These are phyloP conservation scores for Leguminivora glycinivorella DNA, from an alignment of 1,140 invertebrate species.

Conservation along the genomic window DNA sequence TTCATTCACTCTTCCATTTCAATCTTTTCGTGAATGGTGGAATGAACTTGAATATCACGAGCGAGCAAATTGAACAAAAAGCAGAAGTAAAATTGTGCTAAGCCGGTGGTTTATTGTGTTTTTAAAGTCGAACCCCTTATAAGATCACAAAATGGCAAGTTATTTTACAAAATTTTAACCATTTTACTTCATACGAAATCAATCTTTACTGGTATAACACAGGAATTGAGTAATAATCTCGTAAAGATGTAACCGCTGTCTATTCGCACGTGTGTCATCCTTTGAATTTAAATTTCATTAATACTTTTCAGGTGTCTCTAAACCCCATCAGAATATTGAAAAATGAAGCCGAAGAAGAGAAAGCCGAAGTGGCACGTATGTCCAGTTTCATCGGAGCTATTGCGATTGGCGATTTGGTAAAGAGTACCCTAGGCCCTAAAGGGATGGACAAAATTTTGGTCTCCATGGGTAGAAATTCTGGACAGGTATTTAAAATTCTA, in stretches of 20 bases:
- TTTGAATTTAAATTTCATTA: slow-evolving; percentile 35
- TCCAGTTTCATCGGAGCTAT: slow-evolving; percentile 99
- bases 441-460: slow-evolving; percentile 99
- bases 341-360: slow-evolving; percentile 98
- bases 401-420: slow-evolving; percentile 98
- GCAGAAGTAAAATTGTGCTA: too few relatives aligned
- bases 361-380: slow-evolving; percentile 95
- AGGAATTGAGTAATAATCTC: slow-evolving; percentile 14
- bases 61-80: slow-evolving; percentile 21
- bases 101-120: slow-evolving; percentile 11
- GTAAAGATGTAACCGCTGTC: slow-evolving; percentile 36
- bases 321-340: slow-evolving; percentile 97
- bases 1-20: not conserved
- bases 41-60: slow-evolving; percentile 1
- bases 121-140: not conserved
- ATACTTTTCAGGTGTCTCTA: slow-evolving; percentile 85
- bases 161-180: not conserved
- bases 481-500: slow-evolving; percentile 68
- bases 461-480: slow-evolving; percentile 88
- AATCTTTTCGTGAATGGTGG: not conserved
- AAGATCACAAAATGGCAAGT: slow-evolving; percentile 49
- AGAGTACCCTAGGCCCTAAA: slow-evolving; percentile 98
- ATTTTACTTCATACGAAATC: not conserved
- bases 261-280: slow-evolving; percentile 56
- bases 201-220: not conserved